Conservation (phyloP, 1,140 invertebrate genomes). For the Sycophila sp. region DNA sequence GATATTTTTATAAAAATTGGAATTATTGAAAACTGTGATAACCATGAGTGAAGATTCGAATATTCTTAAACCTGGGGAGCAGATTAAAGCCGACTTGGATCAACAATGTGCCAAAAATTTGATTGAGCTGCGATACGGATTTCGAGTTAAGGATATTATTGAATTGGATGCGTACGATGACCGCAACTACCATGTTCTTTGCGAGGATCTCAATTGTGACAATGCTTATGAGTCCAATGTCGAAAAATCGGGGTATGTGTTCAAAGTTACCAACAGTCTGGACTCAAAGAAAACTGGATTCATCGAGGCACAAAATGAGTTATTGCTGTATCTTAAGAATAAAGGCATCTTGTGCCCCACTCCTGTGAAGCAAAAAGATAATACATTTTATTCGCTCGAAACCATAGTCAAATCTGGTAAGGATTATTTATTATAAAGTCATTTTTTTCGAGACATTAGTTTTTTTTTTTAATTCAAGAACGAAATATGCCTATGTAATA, state of each 20-base stretch:
- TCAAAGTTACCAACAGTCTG: constrained; percentile 84
- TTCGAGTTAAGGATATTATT: constrained; percentile 71
- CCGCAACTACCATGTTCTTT: constrained; percentile 75
- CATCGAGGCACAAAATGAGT: constrained; percentile 77
- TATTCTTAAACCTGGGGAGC: constrained; percentile 64
- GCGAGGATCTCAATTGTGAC: constrained; percentile 61
- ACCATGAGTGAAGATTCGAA: not conserved
- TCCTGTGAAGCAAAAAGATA: constrained; percentile 74
- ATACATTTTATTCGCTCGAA: constrained; percentile 72
- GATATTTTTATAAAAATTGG: too few species aligned
- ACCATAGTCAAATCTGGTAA: constrained; percentile 35
- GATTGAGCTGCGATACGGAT: constrained; percentile 74
- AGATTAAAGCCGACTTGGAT: constrained; percentile 72
- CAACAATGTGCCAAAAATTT: constrained; percentile 68
- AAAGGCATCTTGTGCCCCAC: constrained; percentile 72
- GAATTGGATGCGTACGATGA: constrained; percentile 86
- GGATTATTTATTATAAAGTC: too few species aligned
- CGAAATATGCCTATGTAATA: too few species aligned
- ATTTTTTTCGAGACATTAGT: not conserved
- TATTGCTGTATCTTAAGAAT: constrained; percentile 75
- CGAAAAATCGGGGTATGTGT: constrained; percentile 74
- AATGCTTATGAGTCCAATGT: constrained; percentile 70
- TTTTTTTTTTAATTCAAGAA: not conserved
- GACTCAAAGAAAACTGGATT: constrained; percentile 76
- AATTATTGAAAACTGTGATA: too few species aligned